Percentiles rank a stretch among this genome's conserved stretches.
Evolutionary conservation across 2,888 invertebrate species (phyloP).

Genomic region (Auanema freiburgensis): DNA sequence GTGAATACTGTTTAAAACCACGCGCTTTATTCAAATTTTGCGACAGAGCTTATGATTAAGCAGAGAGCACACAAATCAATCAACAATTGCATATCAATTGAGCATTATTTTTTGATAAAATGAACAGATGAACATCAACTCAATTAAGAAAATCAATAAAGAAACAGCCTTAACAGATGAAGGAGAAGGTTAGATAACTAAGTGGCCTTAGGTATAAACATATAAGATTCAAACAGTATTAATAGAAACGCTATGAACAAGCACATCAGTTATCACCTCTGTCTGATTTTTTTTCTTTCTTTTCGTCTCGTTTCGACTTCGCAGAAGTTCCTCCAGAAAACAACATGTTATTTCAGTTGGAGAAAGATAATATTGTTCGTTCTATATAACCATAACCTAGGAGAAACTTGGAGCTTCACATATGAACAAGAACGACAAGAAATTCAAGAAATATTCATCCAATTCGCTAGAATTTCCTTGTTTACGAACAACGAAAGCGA

Average conservation of each 20-base stretch:
- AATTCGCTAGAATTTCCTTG: neutral
- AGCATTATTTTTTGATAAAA: too few species aligned
- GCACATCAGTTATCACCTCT: slow-evolving; percentile 35
- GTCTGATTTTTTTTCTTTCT: slow-evolving; percentile 52
- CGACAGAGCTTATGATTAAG: too few species aligned
- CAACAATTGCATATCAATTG: too few species aligned
- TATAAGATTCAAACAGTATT: neutral
- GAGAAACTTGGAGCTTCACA: neutral
- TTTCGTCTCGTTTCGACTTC: slow-evolving; percentile 55
- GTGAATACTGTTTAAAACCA: too few species aligned
- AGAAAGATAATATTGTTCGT: neutral
- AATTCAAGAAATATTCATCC: neutral
- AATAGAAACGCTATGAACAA: neutral
- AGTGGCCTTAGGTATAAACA: too few species aligned
- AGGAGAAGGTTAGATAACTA: too few species aligned
- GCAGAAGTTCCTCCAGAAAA: slow-evolving; percentile 47
- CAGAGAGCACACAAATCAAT: too few species aligned
- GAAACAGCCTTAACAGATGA: too few species aligned
- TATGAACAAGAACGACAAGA: neutral
- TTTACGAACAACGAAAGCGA: neutral
- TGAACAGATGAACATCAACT: too few species aligned
- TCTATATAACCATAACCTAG: neutral
- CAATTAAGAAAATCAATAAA: too few species aligned
- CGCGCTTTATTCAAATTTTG: too few species aligned
- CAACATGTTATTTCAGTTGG: slow-evolving; percentile 28